Conservation (phyloP, 2,113 vertebrate species). For the Rynchops niger region DNA sequence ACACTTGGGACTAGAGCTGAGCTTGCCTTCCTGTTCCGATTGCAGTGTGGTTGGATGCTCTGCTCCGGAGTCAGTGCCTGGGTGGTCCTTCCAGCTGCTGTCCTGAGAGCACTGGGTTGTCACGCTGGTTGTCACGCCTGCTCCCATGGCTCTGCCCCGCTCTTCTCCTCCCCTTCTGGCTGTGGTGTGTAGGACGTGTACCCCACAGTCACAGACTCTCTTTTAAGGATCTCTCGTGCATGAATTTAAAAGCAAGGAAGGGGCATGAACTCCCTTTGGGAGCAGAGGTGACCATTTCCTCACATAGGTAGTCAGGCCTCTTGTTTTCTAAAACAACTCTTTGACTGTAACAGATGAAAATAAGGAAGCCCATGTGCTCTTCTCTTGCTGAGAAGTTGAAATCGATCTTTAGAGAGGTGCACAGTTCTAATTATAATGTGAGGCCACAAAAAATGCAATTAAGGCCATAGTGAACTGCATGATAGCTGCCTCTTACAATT, state of each 20-base stretch:
- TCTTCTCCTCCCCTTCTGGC: background rate
- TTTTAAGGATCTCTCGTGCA: background rate
- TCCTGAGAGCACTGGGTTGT: too few species aligned
- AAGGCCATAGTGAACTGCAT: background rate
- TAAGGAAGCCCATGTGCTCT: background rate
- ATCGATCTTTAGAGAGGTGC: background rate
- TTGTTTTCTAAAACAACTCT: background rate
- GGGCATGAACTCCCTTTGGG: background rate
- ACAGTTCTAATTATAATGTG: background rate
- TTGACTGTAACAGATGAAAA: background rate
- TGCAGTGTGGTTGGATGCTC: background rate
- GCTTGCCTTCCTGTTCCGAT: background rate
- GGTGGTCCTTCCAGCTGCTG: background rate
- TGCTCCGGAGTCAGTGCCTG: background rate
- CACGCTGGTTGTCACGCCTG: fast-evolving
- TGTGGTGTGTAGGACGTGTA: background rate
- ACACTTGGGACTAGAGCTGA: background rate
- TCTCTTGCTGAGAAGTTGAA: background rate
- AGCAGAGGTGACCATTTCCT: background rate
- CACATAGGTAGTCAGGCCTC: background rate
- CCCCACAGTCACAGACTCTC: background rate
- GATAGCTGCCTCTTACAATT: background rate
- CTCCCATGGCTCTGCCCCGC: fast-evolving
- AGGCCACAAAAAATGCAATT: background rate
- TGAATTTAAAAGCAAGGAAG: background rate